Conservation (phyloP, 2,113 vertebrate genomes). For the Serilophus lunatus region DNA sequence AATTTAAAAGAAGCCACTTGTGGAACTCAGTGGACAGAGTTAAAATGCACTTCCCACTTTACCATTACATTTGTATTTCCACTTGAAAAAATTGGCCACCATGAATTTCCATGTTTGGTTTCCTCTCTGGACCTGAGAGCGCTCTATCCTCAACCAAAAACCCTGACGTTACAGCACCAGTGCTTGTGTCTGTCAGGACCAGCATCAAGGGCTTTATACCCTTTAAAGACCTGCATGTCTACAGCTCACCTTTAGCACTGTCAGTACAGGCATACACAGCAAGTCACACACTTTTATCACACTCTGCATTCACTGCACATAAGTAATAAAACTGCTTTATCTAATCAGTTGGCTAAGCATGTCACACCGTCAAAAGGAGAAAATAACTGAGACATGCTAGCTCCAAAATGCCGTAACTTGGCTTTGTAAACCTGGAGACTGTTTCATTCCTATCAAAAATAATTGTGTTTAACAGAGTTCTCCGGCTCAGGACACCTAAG, state of each 20-base stretch:
- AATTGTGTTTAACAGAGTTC: not conserved
- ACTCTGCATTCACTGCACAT: not conserved
- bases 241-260: not conserved
- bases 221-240: not conserved
- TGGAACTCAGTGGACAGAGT: not conserved
- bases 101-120: not conserved
- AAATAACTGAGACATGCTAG: not conserved
- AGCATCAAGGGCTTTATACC: not conserved
- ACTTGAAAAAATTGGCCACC: not conserved
- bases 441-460: not conserved
- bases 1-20: not conserved
- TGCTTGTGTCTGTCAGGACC: not conserved
- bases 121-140: not conserved
- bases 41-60: not conserved
- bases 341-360: not conserved
- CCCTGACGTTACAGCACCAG: not conserved
- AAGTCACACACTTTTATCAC: rapidly evolving
- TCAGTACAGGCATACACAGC: rapidly evolving
- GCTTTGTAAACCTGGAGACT: not conserved
- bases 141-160: not conserved
- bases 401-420: not conserved
- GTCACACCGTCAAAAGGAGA: not conserved
- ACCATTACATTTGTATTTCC: not conserved
- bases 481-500: not conserved
- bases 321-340: not conserved